Percentiles rank a stretch among this genome's conserved stretches.
Conservation (phyloP, 2,888 invertebrate species). For the Coelinius sp. region DNA sequence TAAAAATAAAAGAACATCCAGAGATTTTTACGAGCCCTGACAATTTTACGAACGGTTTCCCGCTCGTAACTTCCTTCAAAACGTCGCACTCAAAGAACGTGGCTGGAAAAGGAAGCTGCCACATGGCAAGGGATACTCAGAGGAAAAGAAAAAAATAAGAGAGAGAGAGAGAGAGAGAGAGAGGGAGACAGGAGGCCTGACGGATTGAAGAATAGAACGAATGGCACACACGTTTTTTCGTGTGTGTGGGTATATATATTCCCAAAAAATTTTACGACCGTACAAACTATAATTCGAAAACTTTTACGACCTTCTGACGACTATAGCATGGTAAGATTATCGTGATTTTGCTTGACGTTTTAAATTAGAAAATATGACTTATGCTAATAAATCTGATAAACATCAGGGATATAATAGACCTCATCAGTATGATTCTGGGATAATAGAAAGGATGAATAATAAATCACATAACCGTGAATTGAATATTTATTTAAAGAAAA, state of each 20-base stretch:
- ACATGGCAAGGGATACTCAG: not conserved
- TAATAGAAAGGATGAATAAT: too few relatives aligned
- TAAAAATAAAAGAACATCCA: conserved; percentile 11
- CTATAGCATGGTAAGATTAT: conserved; percentile 23
- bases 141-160: not conserved
- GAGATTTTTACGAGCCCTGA: conserved; percentile 42
- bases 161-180: not conserved
- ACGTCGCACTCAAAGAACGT: conserved; percentile 12
- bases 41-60: conserved; percentile 37
- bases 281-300: conserved; percentile 29
- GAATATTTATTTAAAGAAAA: too few relatives aligned
- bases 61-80: conserved; percentile 33
- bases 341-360: conserved; percentile 24
- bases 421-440: too few relatives aligned
- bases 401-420: not conserved
- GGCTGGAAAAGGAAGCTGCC: conserved; percentile 3
- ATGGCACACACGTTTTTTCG: conserved; percentile 3
- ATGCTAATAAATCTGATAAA: too few relatives aligned
- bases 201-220: not conserved
- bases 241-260: conserved; percentile 21
- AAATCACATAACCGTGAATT: too few relatives aligned
- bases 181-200: not conserved
- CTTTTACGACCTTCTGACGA: conserved; percentile 46
- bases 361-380: too few relatives aligned
- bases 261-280: conserved; percentile 44